phyloP scores from a whole-genome alignment of 2,888 invertebrate genomes.

The Abscondita cerata region DNA sequence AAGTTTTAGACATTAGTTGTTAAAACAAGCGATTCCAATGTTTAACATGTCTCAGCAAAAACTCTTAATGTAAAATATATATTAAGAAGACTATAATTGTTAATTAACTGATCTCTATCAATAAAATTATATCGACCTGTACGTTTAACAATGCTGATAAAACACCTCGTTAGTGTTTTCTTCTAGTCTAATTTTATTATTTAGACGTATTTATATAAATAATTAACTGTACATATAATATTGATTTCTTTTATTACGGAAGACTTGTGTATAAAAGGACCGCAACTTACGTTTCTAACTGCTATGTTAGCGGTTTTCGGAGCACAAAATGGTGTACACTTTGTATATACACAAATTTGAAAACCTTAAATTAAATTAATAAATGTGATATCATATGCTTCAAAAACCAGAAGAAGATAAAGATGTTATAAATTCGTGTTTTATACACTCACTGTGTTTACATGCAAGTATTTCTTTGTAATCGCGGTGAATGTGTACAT shows the following conservation, averaged over 20 bases:
- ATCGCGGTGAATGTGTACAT: conserved; percentile 18
- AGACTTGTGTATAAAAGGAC: conserved; percentile 22
- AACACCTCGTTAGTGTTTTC: conserved; percentile 22
- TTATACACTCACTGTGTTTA: conserved; percentile 21
- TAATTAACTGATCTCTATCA: too few relatives aligned
- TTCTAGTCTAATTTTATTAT: conserved; percentile 36
- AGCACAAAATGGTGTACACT: conserved; percentile 46
- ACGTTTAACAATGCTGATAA: too few relatives aligned
- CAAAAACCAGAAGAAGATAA: conserved; percentile 37
- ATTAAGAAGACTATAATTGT: too few relatives aligned
- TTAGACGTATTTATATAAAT: conserved; percentile 14
- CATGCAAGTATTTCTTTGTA: conserved; percentile 15
- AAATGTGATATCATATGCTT: conserved; percentile 54
- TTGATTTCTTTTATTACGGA: conserved; percentile 14
- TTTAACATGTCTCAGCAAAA: too few relatives aligned
- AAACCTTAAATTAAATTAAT: conserved; percentile 49
- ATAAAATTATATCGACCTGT: too few relatives aligned
- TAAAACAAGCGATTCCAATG: background rate
- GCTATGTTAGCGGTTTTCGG: conserved; percentile 30
- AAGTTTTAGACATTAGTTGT: conserved; percentile 15
- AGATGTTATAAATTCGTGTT: conserved; percentile 31
- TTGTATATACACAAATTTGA: conserved; percentile 54
- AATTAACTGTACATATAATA: conserved; percentile 9
- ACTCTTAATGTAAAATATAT: too few relatives aligned
- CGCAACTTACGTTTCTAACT: conserved; percentile 24